Base-by-base conservation (phyloP, 2,888 invertebrate species). In the Sesia apiformis region DNA sequence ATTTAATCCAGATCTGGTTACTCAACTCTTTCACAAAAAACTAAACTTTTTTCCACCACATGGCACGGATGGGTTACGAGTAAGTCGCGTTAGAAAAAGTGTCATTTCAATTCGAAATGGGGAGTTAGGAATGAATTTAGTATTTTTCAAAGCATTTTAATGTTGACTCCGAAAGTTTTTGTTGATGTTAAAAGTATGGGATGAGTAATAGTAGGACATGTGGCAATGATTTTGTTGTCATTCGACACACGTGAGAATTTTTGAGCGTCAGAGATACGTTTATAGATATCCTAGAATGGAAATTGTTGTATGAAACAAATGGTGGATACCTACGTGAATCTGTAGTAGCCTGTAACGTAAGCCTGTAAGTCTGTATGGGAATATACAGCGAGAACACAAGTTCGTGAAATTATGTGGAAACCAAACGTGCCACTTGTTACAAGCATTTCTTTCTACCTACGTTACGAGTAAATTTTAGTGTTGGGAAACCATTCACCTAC, bases 101-200 rank as follows among this genome's bases (percentile, higher is more conserved):
- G 84, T 79, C 85, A 84, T 87, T 84, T 77, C 76, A 68, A 84
- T 85, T 85, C 69, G 81, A 81, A 84, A 85, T 84, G 84, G 79
- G 77, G 79, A 84, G 81, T 88, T 81, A 78, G 79, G 72, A 75
- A 80, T 81, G 81, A 81, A 84, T 83, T 77, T 81, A 83, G 80
- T 82, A 77, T 80, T 79, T 73, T 71, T 64, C 67, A 70, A 71
- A 58, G 72, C 58, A 68, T 72, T 74, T 74, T 69, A 69, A 65
- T 60, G 66, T 64, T 65, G 65, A 66, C 70, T 70, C 58, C 68
- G 46, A n/a, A 67, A 66, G 61, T 64, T 69, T 71, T 71, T 72
- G 70, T 71, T 62, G 61, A 49, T 50, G 56, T 59, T 58, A 59
- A 58, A 61, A 60, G 64, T 67, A 64, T 61, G 41, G 62, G 80